These are phyloP conservation scores for Drosophila kurseongensis DNA, from an alignment of 1,140 invertebrate genomes.

Conservation along the genomic window DNA sequence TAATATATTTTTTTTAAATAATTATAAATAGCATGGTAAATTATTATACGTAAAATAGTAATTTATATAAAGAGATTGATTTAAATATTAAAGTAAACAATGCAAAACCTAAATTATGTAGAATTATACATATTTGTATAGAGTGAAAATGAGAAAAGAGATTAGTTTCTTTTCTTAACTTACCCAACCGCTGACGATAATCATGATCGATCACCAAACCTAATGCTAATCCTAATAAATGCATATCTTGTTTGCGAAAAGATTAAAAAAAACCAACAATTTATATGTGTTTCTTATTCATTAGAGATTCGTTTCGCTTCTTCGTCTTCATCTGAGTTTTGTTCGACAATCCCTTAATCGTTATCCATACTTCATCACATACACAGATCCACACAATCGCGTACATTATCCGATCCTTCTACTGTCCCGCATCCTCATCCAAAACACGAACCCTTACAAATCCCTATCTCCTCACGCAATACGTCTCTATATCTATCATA, in stretches of 20 bases:
- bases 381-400: constrained; percentile 3
- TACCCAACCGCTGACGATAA: constrained; percentile 20
- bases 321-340: background rate
- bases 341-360: constrained; percentile 2
- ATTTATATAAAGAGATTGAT: constrained; percentile 42
- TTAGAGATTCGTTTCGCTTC: constrained; percentile 18
- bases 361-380: background rate
- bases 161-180: background rate
- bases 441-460: background rate
- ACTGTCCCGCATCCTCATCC: background rate
- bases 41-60: constrained; percentile 42
- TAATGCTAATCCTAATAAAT: constrained; percentile 49
- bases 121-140: constrained; percentile 19
- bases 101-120: constrained; percentile 16
- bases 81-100: constrained; percentile 28
- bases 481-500: background rate
- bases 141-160: background rate
- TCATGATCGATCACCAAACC: constrained; percentile 46
- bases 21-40: constrained; percentile 39
- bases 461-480: background rate
- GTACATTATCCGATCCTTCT: too few relatives aligned
- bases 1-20: constrained; percentile 34
- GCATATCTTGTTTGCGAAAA: constrained; percentile 74
- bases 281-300: constrained; percentile 77
- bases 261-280: constrained; percentile 72